phyloP scores from a whole-genome alignment of 2,888 invertebrate species.

The Ophion ventricosus region DNA sequence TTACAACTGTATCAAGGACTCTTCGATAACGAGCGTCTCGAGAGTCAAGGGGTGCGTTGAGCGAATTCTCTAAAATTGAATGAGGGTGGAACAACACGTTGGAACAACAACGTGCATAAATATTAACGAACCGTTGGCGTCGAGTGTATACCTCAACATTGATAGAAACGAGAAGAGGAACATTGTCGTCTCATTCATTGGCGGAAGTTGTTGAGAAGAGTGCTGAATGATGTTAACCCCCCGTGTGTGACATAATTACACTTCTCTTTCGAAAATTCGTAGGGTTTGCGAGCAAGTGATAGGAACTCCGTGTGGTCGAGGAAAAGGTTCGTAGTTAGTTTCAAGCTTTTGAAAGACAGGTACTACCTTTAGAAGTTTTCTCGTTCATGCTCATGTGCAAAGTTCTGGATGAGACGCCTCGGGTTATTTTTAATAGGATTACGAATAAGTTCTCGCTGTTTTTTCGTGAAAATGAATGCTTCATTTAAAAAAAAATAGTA shows the following conservation, averaged over 20 bases:
- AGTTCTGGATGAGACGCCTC: background rate
- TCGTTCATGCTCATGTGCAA: background rate
- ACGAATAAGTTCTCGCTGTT: too few relatives aligned
- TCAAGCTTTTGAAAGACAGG: too few relatives aligned
- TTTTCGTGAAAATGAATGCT: too few relatives aligned
- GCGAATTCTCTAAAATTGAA: slow-evolving; percentile 21
- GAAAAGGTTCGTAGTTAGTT: too few relatives aligned
- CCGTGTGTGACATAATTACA: too few relatives aligned
- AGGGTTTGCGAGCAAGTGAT: too few relatives aligned
- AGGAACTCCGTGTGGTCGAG: too few relatives aligned
- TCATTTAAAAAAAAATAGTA: too few relatives aligned
- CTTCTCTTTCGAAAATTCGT: too few relatives aligned
- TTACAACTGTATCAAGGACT: slow-evolving; percentile 41
- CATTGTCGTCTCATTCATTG: background rate
- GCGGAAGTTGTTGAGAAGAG: background rate
- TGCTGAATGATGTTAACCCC: too few relatives aligned
- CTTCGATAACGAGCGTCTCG: slow-evolving; percentile 47
- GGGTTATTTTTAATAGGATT: background rate
- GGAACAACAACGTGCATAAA: background rate
- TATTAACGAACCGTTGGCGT: background rate
- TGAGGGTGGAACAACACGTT: background rate
- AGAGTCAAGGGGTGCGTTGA: slow-evolving; percentile 20
- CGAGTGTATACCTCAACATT: background rate
- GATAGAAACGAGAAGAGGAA: background rate
- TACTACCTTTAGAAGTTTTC: background rate